Conservation (phyloP, 2,797 vertebrate species). For the Bovichtus diacanthus region DNA sequence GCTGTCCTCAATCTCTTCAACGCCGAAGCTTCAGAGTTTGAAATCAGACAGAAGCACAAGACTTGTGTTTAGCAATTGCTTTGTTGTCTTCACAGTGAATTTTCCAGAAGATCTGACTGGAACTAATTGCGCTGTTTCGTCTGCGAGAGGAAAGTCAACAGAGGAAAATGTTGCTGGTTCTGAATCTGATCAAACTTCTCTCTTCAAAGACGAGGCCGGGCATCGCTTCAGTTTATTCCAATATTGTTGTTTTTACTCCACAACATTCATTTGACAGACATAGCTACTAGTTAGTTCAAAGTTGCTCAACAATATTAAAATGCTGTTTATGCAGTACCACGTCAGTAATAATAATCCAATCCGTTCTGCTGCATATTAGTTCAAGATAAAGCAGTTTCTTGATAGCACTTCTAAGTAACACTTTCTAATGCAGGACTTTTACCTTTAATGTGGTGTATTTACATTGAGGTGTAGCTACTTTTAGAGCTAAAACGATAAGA, state of each 20-base stretch:
- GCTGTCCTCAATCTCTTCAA: slow-evolving; percentile 55
- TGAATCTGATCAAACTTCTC: slow-evolving; percentile 51
- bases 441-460: neutral
- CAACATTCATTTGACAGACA: neutral
- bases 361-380: neutral
- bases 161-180: slow-evolving; percentile 37
- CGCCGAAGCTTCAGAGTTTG: slow-evolving; percentile 36
- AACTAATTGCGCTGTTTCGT: slow-evolving; percentile 53
- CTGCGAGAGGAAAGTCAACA: slow-evolving; percentile 25
- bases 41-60: slow-evolving; percentile 55
- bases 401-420: no score
- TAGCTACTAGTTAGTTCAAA: neutral
- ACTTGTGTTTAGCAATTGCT: slow-evolving; percentile 54
- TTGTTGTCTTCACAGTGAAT: slow-evolving; percentile 65
- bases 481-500: neutral
- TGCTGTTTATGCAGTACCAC: neutral
- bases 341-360: neutral
- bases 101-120: slow-evolving; percentile 61
- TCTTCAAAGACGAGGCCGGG: slow-evolving; percentile 24
- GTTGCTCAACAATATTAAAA: neutral
- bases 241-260: no score
- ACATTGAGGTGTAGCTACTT: neutral
- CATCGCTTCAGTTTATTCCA: neutral
- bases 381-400: no score
- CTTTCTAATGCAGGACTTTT: neutral